Evolutionary conservation across 2,797 vertebrate species (phyloP).

Genomic region (Dicrostonyx torquatus): DNA sequence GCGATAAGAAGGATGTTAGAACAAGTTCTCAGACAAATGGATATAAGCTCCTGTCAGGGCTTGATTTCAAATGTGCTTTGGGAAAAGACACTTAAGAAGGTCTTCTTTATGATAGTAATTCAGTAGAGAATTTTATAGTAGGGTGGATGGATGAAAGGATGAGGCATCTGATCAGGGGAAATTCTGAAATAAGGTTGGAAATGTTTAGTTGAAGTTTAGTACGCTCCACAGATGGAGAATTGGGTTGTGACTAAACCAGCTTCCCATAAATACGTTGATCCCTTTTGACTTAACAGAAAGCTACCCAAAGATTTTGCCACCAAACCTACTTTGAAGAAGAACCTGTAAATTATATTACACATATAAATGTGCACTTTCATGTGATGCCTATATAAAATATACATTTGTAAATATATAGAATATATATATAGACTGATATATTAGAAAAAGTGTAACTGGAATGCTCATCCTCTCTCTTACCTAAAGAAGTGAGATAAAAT

Average conservation of each 20-base stretch:
- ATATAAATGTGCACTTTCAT: neutral
- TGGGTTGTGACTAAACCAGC: neutral
- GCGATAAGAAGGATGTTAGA: constrained; percentile 28
- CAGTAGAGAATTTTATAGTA: neutral
- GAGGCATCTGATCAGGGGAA: neutral
- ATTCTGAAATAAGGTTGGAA: neutral
- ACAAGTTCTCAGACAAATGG: constrained; percentile 27
- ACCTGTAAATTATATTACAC: neutral
- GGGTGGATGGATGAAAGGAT: neutral
- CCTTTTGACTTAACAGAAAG: neutral
- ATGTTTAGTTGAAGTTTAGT: neutral
- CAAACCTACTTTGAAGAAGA: neutral
- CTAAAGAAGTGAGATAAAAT: neutral
- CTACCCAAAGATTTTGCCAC: neutral
- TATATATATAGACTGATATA: neutral
- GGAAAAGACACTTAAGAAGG: neutral
- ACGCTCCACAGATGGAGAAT: neutral
- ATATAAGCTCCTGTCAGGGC: neutral
- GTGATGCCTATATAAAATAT: neutral
- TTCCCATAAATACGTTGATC: neutral
- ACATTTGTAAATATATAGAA: neutral
- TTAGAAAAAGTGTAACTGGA: neutral
- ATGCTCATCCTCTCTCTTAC: accelerated
- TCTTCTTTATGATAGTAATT: neutral
- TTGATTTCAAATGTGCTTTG: constrained; percentile 25